phyloP scores from a whole-genome alignment of 2,888 invertebrate genomes.

The Meloe dianella region DNA sequence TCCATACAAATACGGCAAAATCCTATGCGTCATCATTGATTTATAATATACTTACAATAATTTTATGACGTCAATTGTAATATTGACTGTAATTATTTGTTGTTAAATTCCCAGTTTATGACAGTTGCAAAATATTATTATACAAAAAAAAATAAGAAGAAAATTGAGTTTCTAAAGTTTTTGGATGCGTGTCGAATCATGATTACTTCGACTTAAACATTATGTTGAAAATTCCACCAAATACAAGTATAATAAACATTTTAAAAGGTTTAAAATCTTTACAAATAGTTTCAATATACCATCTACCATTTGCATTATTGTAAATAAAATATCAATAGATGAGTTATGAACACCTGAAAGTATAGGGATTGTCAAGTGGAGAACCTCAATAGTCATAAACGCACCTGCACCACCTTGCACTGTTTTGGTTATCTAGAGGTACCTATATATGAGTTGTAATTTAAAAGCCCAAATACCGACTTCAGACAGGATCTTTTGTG shows the following conservation, averaged over 20 bases:
- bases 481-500: conserved; percentile 44
- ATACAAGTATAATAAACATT: neutral
- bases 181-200: neutral
- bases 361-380: conserved; percentile 27
- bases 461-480: conserved; percentile 38
- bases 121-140: neutral
- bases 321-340: conserved; percentile 8
- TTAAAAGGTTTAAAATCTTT: neutral
- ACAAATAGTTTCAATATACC: neutral
- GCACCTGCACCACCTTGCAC: conserved; percentile 45
- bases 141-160: neutral
- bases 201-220: neutral
- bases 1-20: neutral
- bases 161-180: neutral
- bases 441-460: conserved; percentile 26
- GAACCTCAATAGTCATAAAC: conserved; percentile 42
- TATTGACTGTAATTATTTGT: neutral
- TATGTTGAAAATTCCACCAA: conserved; percentile 2
- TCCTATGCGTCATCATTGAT: neutral
- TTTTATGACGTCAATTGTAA: conserved; percentile 8
- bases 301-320: neutral
- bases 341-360: conserved; percentile 29
- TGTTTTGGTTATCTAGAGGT: conserved; percentile 31
- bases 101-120: neutral
- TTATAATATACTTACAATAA: conserved; percentile 1